Evolutionary conservation across 2,113 vertebrate species (phyloP), one percentile per base, ranked within the genome.

Genomic region (Amphilophus citrinellus): DNA sequence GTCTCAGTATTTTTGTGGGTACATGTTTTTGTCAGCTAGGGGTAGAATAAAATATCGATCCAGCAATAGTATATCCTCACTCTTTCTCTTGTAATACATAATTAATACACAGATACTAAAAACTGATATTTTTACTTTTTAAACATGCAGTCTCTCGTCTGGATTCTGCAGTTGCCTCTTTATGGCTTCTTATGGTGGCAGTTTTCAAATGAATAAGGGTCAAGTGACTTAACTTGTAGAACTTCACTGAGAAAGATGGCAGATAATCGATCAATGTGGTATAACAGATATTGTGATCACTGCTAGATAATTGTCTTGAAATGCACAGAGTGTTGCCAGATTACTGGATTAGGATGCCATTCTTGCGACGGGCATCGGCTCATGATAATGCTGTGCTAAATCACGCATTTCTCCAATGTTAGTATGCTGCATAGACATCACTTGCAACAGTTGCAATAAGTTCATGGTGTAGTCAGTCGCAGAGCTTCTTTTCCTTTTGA

Each of bases 401-500:
- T 32, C 10, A 60, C n/a, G 42, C 32, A 10, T 61, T 2, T 84
- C 42, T 35, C 59, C 30, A 71, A 44, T 80, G 30, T 79, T 63
- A 7, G 32, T 59, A 20, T 83, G 27, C 42, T 71, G 22, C 44
- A 22, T 57, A 81, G 42, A 22, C 59, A 58, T 65, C 10, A n/a
- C 53, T 82, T 59, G 17, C 58, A 61, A 61, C 53, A 68, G 15
- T 11, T 44, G 24, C 84, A 57, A 32, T 75, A 76, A 80, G 32
- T 87, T 82, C 18, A 24, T 56, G 30, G 32, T 62, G 58, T 56
- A 30, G 60, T 73, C 65, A 61, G 57, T 50, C 10, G 80, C 78
- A 82, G 71, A 77, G 79, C 73, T 83, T 76, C 75, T 89, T 73
- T 7, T 47, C 15, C 5, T 35, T 58, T 63, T 75, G 84, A 92